Base-by-base conservation (phyloP, 2,113 vertebrate genomes). In the Nothobranchius kuhntae region DNA sequence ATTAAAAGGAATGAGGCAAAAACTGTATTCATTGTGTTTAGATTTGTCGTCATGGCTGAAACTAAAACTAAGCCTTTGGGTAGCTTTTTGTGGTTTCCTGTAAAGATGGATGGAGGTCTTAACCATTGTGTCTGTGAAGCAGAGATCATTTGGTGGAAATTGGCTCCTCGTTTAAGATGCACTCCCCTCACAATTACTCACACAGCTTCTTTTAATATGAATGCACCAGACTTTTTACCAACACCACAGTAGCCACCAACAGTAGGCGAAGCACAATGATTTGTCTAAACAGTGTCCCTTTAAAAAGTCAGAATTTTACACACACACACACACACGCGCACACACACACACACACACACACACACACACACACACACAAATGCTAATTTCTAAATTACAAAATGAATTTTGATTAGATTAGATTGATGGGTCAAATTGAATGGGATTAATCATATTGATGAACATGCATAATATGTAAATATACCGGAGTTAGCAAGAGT, bases 1-100 rank as follows among this genome's bases (percentile, higher is more conserved):
- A 88, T 91, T 91, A 88, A 88, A 78, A 62, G 75, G 82, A 83
- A 84, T 82, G 80, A 86, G 69, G 83, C 81, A 83, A 85, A 30
- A 92, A 92, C 85, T 77, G 72, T 84, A 80, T 89, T 91, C 80
- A 86, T 55, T 55, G 78, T 81, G 84, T 90, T 92, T 86, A 21
- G 21, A 87, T 84, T 88, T 86, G 87, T 89, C 89, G 82, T 90
- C 85, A 82, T 44, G 83, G 84, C 76, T 35, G 36, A 85, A 63
- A 77, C 80, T 77, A 77, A 88, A 89, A 81, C 80, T 74, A 77
- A 86, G 79, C 86, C 66, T 87, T 91, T 91, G 87, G 87, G 55
- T 76, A 65, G 81, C 73, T 82, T 79, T 88, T 48, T 76, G 75
- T 61, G 75, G 52, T 68, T 71, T 70, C 62, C 77, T 88, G 70